These are phyloP conservation scores for Mactromeris polynyma DNA, from an alignment of 2,888 invertebrate species.

Conservation along the genomic window DNA sequence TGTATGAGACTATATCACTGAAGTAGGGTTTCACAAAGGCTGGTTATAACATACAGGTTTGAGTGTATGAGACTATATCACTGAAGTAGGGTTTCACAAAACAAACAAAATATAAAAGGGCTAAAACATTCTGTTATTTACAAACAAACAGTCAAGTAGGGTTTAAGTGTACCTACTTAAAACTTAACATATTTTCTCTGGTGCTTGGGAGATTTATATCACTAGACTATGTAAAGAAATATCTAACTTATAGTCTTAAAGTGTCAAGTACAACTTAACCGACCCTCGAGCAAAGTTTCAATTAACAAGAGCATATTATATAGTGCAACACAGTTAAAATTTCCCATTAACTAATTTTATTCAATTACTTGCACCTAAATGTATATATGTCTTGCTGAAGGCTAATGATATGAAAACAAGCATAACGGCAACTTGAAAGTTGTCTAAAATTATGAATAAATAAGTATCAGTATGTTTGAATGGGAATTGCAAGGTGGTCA, in stretches of 20 bases:
- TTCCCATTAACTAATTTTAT: conserved; percentile 17
- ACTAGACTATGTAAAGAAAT: neutral
- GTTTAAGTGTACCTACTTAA: conserved; percentile 8
- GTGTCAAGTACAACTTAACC: neutral
- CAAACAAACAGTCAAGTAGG: conserved; percentile 11
- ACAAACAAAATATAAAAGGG: neutral
- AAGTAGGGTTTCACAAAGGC: no score
- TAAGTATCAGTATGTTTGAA: no score
- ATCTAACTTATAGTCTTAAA: neutral
- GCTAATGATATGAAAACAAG: neutral
- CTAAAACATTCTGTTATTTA: conserved; percentile 12
- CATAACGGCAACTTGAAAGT: neutral
- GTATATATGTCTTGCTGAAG: neutral
- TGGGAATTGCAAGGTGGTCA: no score
- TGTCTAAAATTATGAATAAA: no score
- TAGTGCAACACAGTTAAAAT: conserved; percentile 1
- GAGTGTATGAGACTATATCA: neutral
- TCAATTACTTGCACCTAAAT: conserved; percentile 1
- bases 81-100: neutral
- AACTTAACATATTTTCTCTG: conserved; percentile 13
- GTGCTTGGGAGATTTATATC: neutral
- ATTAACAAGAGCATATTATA: neutral
- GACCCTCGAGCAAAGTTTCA: neutral
- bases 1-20: no score
- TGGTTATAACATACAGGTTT: neutral